These are phyloP conservation scores for Trigoniulus corallinus DNA, from an alignment of 1,140 invertebrate species.

Conservation along the genomic window DNA sequence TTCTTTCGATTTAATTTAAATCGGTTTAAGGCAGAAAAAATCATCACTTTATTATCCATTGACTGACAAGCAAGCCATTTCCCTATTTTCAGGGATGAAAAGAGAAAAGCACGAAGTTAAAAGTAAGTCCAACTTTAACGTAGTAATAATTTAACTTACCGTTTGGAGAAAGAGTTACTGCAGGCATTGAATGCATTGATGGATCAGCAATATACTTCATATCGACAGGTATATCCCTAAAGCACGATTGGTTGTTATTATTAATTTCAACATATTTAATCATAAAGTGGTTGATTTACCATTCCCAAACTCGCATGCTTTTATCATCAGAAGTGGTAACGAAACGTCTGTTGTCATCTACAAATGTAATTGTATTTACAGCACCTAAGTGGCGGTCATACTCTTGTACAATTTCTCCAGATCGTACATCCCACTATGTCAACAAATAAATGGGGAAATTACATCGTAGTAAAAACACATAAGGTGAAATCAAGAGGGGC, in stretches of 20 bases:
- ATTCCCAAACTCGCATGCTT: slow-evolving; percentile 97
- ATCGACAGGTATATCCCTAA: slow-evolving; percentile 94
- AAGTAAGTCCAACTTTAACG: slow-evolving; percentile 3
- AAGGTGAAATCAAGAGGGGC: background rate
- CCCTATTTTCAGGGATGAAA: too few species aligned
- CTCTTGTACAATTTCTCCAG: slow-evolving; percentile 92
- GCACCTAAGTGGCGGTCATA: slow-evolving; percentile 97
- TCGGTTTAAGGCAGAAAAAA: slow-evolving; percentile 91
- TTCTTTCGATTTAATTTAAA: slow-evolving; percentile 98
- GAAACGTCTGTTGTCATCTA: slow-evolving; percentile 94
- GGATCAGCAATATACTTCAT: slow-evolving; percentile 99
- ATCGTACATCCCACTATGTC: slow-evolving; percentile 81
- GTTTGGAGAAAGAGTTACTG: slow-evolving; percentile 85
- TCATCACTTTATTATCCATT: slow-evolving; percentile 98
- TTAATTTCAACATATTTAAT: slow-evolving; percentile 6
- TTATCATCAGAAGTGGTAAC: slow-evolving; percentile 99
- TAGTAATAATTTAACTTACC: slow-evolving; percentile 33
- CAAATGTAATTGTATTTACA: slow-evolving; percentile 97
- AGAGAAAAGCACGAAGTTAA: slow-evolving; percentile 4
- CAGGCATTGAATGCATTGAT: slow-evolving; percentile 97
- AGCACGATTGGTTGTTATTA: slow-evolving; percentile 15
- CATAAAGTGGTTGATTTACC: slow-evolving; percentile 44
- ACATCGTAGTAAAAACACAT: background rate
- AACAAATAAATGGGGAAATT: background rate
- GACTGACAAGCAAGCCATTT: slow-evolving; percentile 99